Percentiles rank a stretch among this genome's conserved stretches.
Evolutionary conservation across 2,888 invertebrate genomes (phyloP).

Genomic region (Notocelia uddmanniana): DNA sequence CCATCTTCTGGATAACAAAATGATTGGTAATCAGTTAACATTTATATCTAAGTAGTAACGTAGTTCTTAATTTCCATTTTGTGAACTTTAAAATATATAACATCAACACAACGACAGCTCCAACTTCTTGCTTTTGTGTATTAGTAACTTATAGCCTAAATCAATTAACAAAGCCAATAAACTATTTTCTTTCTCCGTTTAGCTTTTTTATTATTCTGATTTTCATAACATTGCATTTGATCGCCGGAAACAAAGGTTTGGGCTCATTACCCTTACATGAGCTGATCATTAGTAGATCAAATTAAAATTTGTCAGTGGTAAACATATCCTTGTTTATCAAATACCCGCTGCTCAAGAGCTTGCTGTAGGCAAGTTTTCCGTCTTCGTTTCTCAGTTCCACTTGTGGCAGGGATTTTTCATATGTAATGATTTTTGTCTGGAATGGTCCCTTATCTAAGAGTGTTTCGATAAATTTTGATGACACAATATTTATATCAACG

Average conservation of each 20-base stretch:
- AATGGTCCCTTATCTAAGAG: slow-evolving; percentile 72
- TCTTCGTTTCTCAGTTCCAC: slow-evolving; percentile 69
- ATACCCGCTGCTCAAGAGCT: slow-evolving; percentile 62
- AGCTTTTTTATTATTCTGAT: not conserved
- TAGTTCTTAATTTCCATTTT: not conserved
- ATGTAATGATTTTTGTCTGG: slow-evolving; percentile 62
- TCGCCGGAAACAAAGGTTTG: not conserved
- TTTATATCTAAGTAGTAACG: not conserved
- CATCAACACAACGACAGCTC: not conserved
- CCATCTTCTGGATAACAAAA: not conserved
- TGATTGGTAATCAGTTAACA: not conserved
- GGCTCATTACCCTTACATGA: not conserved
- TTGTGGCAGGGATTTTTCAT: slow-evolving; percentile 55
- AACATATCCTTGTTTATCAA: slow-evolving; percentile 48
- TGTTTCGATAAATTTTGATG: slow-evolving; percentile 61
- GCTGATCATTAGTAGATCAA: not conserved
- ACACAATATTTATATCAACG: slow-evolving; percentile 61
- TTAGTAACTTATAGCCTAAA: not conserved
- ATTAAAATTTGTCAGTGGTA: slow-evolving; percentile 27
- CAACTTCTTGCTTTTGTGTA: not conserved
- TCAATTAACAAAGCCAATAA: slow-evolving; percentile 1
- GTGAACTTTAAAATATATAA: not conserved
- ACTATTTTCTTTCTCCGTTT: not conserved
- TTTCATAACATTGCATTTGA: not conserved
- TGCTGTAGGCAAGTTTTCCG: slow-evolving; percentile 63